phyloP scores from a whole-genome alignment of 2,797 vertebrate genomes.

The Pipistrellus kuhlii region DNA sequence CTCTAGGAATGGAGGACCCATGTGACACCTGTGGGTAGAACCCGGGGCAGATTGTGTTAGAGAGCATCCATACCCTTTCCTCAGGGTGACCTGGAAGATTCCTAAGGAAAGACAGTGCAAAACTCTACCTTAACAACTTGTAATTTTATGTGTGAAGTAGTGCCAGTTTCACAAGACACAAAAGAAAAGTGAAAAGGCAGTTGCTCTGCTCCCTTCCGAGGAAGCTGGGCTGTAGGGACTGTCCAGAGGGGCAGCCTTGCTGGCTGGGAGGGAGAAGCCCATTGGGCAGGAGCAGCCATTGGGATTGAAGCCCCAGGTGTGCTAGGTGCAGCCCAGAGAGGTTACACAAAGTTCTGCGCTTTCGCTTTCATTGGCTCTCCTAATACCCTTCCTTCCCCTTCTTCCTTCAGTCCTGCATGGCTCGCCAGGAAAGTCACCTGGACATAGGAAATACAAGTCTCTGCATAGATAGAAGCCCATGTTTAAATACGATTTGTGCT shows the following conservation, averaged over 20 bases:
- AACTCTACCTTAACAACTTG: background rate
- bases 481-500: constrained; percentile 8
- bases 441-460: background rate
- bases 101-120: background rate
- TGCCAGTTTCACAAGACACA: background rate
- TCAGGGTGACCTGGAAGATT: background rate
- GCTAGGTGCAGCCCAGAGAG: background rate
- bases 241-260: background rate
- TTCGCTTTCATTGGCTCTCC: background rate
- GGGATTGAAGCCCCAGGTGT: background rate
- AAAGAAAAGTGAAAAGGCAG: background rate
- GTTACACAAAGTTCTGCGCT: background rate
- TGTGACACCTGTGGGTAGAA: background rate
- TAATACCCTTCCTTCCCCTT: too few relatives aligned
- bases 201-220: background rate
- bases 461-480: background rate
- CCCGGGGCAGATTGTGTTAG: background rate
- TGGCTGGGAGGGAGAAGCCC: background rate
- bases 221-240: background rate
- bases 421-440: background rate
- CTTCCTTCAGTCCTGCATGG: background rate
- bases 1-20: background rate
- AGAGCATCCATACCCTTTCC: background rate
- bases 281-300: background rate
- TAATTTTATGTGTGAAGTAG: background rate